Base-by-base conservation (phyloP, 2,797 vertebrate genomes). In the Cyprinella venusta region DNA sequence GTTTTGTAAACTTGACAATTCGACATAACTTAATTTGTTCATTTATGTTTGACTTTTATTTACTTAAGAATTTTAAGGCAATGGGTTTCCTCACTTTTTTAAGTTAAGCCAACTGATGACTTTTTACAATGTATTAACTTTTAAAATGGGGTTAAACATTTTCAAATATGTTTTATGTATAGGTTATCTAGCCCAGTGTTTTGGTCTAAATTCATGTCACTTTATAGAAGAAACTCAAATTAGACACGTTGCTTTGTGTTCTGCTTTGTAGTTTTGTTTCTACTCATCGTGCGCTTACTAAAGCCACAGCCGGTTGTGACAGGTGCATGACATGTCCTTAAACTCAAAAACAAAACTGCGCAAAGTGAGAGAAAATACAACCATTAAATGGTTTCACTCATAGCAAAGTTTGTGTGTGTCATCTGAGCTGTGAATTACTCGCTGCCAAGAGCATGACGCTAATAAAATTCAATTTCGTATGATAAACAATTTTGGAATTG, bases 391-490 rank as follows among this genome's bases (percentile, higher is more conserved):
- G 15, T 42, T 54, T 40, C 1, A 56, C 33, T 56, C 16, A 26
- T 21, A 59, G 65, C 21, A 69, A 56, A 24, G 48, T 79, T 26
- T 79, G 15, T 24, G 13, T 56, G 7, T n/a, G 24, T 61, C 59
- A 61, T 56, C 33, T 24, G 15, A 59, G 52, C 21, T 10, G 33
- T 65, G 52, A 76, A 40, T 26, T 76, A 76, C 54, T 26, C 16
- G 15, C 74, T 8, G 30, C 26, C 33, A 30, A 70, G 26, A 59
- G 52, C 24, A 48, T 61, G 24, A 80, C 38, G 59, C n/a, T 38
- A 56, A 80, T 80, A 54, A n/a, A 80, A 33, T 70, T 52, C 7
- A 8, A 50, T 74, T 74, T 81, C 19, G 24, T 18, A 50, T 18
- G 5, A 52, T 74, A 64, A 64, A 74, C 63, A 7, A 56, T 80